Conservation (phyloP, 2,797 vertebrate species). For the Psittacula echo region DNA sequence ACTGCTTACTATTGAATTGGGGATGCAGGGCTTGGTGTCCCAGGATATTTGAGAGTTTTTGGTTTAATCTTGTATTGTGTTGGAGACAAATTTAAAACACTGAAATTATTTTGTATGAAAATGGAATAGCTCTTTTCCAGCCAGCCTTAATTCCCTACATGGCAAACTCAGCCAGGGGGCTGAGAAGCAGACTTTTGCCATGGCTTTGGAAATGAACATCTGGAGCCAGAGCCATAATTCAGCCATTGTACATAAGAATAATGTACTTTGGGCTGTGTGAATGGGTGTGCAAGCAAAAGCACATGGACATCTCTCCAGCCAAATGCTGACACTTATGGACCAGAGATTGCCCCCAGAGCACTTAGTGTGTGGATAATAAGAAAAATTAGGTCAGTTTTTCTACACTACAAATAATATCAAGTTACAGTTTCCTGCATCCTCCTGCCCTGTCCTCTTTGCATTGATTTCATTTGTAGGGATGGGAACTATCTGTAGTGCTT, state of each 20-base stretch:
- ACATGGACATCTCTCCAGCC: not conserved
- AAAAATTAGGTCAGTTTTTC: not conserved
- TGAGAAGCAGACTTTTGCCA: not conserved
- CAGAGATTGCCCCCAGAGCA: not conserved
- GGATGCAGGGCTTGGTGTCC: not conserved
- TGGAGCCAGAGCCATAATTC: conserved; percentile 1
- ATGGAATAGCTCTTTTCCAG: not conserved
- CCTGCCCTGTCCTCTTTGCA: not conserved
- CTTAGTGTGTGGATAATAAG: not conserved
- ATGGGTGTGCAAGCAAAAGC: not conserved
- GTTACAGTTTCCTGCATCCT: not conserved
- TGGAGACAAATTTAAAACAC: not conserved
- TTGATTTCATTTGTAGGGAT: not conserved
- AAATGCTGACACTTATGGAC: not conserved
- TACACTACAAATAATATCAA: not conserved
- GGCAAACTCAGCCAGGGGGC: not conserved
- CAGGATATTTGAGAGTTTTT: not conserved
- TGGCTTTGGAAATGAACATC: not conserved
- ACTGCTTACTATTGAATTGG: not conserved
- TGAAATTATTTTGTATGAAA: not conserved
- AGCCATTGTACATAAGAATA: not conserved
- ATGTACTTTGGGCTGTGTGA: not conserved
- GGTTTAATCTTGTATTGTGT: not conserved
- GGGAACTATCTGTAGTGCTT: not conserved
- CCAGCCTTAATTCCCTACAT: not conserved